These are phyloP conservation scores for Pangasius larnaudii DNA, from an alignment of 2,797 vertebrate species.

Conservation along the genomic window DNA sequence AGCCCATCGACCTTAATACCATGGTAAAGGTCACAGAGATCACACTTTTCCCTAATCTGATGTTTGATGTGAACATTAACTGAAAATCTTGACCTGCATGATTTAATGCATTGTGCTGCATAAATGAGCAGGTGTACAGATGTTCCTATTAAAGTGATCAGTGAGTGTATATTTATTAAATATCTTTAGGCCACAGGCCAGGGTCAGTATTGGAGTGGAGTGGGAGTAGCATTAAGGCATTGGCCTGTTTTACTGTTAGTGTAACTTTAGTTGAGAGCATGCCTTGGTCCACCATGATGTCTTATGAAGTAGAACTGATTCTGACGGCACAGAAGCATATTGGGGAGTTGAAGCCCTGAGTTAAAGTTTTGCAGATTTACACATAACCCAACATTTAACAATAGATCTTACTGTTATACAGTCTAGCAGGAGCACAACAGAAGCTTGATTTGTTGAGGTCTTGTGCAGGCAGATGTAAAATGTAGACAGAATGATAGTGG, in stretches of 20 bases:
- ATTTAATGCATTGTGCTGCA: neutral
- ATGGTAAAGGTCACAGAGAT: neutral
- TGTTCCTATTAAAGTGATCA: neutral
- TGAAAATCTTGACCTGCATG: neutral
- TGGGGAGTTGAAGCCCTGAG: constrained; percentile 29
- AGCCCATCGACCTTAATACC: neutral
- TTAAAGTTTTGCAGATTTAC: constrained; percentile 15
- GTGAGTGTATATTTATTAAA: neutral
- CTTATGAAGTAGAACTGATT: constrained; percentile 21
- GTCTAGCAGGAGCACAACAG: constrained; percentile 31
- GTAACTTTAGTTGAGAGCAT: constrained; percentile 10
- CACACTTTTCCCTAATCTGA: neutral
- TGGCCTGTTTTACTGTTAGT: neutral
- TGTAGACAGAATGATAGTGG: constrained; percentile 8
- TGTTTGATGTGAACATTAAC: neutral
- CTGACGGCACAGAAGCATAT: constrained; percentile 7
- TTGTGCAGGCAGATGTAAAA: constrained; percentile 16
- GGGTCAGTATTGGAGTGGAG: neutral
- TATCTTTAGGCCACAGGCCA: neutral
- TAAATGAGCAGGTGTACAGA: neutral
- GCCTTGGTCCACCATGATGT: neutral
- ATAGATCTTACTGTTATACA: constrained; percentile 15
- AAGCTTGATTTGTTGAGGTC: constrained; percentile 49
- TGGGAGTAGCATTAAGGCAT: neutral
- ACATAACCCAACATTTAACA: neutral